phyloP scores from a whole-genome alignment of 2,888 invertebrate species.

The Actias luna region DNA sequence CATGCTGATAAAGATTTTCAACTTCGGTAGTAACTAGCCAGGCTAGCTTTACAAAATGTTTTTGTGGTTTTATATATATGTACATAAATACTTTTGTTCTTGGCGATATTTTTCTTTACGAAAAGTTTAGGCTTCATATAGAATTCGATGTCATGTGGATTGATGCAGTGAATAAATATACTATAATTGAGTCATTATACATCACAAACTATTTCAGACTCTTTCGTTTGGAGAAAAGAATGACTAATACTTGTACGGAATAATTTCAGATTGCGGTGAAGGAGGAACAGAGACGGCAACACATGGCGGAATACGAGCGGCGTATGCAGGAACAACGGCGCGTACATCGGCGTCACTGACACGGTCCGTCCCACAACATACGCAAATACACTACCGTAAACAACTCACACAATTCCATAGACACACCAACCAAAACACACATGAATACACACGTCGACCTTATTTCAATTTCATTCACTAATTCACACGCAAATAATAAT shows the following conservation, averaged over 20 bases:
- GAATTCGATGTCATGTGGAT: too few relatives aligned
- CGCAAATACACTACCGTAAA: constrained; percentile 32
- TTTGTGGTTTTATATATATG: too few relatives aligned
- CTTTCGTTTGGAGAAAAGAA: background rate
- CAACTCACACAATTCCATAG: constrained; percentile 22
- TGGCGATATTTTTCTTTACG: too few relatives aligned
- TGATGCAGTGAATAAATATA: too few relatives aligned
- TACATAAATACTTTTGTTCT: too few relatives aligned
- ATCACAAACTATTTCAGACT: background rate
- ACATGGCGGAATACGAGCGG: constrained; percentile 93
- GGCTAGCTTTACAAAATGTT: too few relatives aligned
- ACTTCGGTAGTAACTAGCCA: too few relatives aligned
- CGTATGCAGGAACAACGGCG: constrained; percentile 88
- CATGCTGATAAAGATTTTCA: too few relatives aligned
- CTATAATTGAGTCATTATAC: too few relatives aligned
- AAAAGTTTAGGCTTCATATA: too few relatives aligned
- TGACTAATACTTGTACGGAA: background rate
- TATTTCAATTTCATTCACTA: constrained; percentile 1
- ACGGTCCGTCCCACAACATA: constrained; percentile 70
- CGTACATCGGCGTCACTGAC: constrained; percentile 76
- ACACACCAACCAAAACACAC: constrained; percentile 25
- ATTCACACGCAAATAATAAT: constrained; percentile 28
- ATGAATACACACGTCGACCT: constrained; percentile 22
- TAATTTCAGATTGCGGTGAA: constrained; percentile 90
- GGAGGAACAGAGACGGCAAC: constrained; percentile 92